A percentile compares a stretch with the other conserved stretches of the same genome.
Evolutionary conservation across 1,140 invertebrate genomes (phyloP).

Genomic region (Euschistus heros): DNA sequence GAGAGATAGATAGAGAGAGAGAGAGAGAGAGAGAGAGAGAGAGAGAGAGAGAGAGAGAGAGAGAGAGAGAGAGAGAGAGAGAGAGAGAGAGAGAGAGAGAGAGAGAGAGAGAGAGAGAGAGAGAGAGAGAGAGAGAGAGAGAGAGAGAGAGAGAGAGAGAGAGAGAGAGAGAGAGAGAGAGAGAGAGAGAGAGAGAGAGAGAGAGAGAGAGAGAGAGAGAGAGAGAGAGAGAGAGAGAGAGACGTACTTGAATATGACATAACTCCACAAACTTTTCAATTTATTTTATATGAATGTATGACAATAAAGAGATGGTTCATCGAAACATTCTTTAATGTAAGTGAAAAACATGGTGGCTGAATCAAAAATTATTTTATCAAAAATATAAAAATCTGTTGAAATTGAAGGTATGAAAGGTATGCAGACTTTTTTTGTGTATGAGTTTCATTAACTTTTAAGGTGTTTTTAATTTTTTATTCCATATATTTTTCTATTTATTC

Average conservation of each 20-base stretch:
- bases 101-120: not conserved
- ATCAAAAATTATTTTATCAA: too few relatives aligned
- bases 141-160: not conserved
- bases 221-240: not conserved
- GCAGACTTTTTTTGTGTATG: too few relatives aligned
- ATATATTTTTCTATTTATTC: too few relatives aligned
- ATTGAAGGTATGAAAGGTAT: too few relatives aligned
- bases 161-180: not conserved
- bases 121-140: not conserved
- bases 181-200: not conserved
- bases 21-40: not conserved
- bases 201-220: not conserved
- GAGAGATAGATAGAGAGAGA: not conserved
- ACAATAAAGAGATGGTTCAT: too few relatives aligned
- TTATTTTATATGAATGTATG: too few relatives aligned
- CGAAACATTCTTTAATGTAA: too few relatives aligned
- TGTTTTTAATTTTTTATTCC: too few relatives aligned
- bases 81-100: not conserved
- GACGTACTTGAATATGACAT: not conserved
- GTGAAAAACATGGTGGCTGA: too few relatives aligned
- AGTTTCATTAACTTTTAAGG: too few relatives aligned
- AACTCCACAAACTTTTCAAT: not conserved
- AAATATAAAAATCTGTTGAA: too few relatives aligned
- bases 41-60: constrained; percentile 9
- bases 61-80: not conserved